These are phyloP conservation scores for Cephalotes varians DNA, from an alignment of 2,888 invertebrate genomes.

Conservation along the genomic window DNA sequence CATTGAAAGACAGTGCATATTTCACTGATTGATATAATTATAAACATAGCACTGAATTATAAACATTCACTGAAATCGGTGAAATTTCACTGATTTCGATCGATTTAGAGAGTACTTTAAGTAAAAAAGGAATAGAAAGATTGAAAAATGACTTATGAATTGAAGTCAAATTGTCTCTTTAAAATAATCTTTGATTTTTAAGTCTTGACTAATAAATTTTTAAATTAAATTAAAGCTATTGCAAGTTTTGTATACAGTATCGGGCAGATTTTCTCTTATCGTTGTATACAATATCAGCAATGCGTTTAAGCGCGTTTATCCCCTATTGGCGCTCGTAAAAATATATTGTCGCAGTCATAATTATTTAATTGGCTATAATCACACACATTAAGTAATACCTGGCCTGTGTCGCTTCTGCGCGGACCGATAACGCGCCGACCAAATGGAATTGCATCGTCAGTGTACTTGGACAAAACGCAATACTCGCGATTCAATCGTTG, in stretches of 20 bases:
- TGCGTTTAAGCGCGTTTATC: not conserved
- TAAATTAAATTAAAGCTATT: not conserved
- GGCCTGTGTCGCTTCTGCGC: slow-evolving; percentile 7
- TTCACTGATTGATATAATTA: too few relatives aligned
- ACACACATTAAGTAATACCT: slow-evolving; percentile 41
- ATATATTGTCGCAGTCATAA: slow-evolving; percentile 6
- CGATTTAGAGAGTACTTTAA: not conserved
- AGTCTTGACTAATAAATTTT: not conserved
- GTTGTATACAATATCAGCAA: not conserved
- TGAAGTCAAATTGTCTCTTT: not conserved
- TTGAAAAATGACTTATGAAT: not conserved
- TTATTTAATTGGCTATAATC: slow-evolving; percentile 46
- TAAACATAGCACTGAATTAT: too few relatives aligned
- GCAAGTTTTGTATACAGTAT: not conserved
- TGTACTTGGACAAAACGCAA: slow-evolving; percentile 41
- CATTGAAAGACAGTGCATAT: too few relatives aligned
- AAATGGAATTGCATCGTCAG: slow-evolving; percentile 43
- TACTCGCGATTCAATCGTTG: slow-evolving; percentile 44
- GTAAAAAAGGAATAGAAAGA: not conserved
- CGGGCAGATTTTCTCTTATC: not conserved
- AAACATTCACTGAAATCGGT: too few relatives aligned
- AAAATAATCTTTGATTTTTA: not conserved
- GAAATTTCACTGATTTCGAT: too few relatives aligned
- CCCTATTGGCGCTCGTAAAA: slow-evolving; percentile 37
- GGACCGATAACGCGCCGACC: slow-evolving; percentile 35